Evolutionary conservation across 2,888 invertebrate species (phyloP).

Genomic region (Hirtodrosophila histrioides): DNA sequence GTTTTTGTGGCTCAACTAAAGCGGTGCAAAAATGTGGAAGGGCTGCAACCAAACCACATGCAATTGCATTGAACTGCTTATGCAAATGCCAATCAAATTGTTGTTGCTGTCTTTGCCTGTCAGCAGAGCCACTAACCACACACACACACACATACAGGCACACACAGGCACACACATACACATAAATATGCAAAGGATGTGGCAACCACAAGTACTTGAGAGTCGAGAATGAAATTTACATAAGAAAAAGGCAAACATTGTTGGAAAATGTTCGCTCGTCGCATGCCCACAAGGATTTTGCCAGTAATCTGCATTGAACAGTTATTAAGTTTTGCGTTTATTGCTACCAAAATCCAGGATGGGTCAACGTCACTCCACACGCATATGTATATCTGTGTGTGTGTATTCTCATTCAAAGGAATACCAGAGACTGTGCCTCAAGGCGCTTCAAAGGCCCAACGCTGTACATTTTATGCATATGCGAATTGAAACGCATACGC

Average conservation of each 20-base stretch:
- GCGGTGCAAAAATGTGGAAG: constrained; percentile 27
- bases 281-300: constrained; percentile 33
- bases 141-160: constrained; percentile 5
- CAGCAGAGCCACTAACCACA: constrained; percentile 16
- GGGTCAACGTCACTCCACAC: constrained; percentile 6
- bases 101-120: constrained; percentile 45
- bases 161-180: constrained; percentile 3
- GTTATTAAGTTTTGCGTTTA: constrained; percentile 67
- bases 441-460: constrained; percentile 24
- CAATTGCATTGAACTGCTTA: constrained; percentile 79
- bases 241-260: constrained; percentile 57
- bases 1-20: constrained; percentile 4
- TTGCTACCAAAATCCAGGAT: constrained; percentile 44
- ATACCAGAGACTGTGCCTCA: constrained; percentile 4
- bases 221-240: constrained; percentile 42
- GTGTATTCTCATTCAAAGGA: constrained; percentile 15
- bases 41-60: constrained; percentile 36
- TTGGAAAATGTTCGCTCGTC: constrained; percentile 23
- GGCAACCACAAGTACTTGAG: constrained; percentile 44
- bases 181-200: constrained; percentile 41
- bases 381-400: constrained; percentile 6
- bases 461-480: constrained; percentile 62
- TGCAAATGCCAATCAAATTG: constrained; percentile 79
- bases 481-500: constrained; percentile 64
- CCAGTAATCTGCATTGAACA: constrained; percentile 72